Base-by-base conservation (phyloP, 1,140 invertebrate genomes). In the Reticulitermes speratus region DNA sequence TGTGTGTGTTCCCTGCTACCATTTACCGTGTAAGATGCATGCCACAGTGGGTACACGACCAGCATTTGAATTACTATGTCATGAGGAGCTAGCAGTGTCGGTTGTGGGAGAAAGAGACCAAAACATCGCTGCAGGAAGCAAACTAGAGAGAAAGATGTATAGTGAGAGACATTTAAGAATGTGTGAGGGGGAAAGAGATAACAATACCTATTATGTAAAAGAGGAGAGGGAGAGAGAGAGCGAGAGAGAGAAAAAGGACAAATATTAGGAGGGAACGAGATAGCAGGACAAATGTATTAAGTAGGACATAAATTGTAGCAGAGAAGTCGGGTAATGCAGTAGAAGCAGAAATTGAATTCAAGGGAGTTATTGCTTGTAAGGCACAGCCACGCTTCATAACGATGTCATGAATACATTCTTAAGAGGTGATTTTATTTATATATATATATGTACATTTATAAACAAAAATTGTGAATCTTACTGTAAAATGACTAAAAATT, bases 291-390 rank as follows among this genome's bases (percentile, higher is more conserved):
- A 84, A 84, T 84, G 32, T 84, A 84, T 84, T 84, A 84, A 84
- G 83, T 44, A 84, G 44, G 83, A 45, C 83, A 84, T 84, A 84
- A 84, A 84, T 84, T 84, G 83, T 84, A 14, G 25, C 65, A 12
- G 83, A 84, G 48, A 52, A 84, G 83, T 52, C 21, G 32, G 83
- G 83, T 84, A 44, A 84, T 84, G 48, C 83, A 52, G 83, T 19
- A 44, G 48, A 25, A 84, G 83, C 48, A 84, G 83, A 44, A 84
- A 84, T 84, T 84, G 83, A 84, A 84, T 84, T 84, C 48, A 52
- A 84, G 3, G 25, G 21, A 21, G 19, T 84, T 84, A 84, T 44
- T 32, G 38, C 83, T 84, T 84, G 16, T 25, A 19, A 84, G 83
- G 32, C 32, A 84, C 32, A 52, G 32, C 65, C 3, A 9, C 2